Evolutionary conservation across 2,888 invertebrate species (phyloP), one percentile per base, ranked within the genome.

Genomic region (Crepidodera aurea): DNA sequence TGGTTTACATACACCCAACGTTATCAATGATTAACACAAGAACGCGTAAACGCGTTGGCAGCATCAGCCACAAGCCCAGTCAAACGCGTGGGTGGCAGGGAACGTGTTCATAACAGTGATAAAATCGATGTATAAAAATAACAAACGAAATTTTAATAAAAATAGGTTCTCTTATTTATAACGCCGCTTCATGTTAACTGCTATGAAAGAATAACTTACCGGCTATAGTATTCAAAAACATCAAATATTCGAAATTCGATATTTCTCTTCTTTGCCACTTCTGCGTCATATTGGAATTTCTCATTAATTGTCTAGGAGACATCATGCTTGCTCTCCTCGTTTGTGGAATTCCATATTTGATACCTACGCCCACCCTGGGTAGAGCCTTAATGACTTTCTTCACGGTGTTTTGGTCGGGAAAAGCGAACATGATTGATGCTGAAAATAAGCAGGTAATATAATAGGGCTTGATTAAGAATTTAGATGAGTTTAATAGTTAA

Each of bases 221-320:
- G 64, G 99, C 98, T 70, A 99, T 98, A 13, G 99, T 99, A 82
- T 99, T 99, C 71, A 99, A 89, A 85, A 99, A 99, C 98, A 99
- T 99, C 74, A 99, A 88, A 82, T 99, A 99, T 84, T 99, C 99
- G 83, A 99, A 99, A 84, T 99, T 99, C 66, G 98, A 97, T 75
- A 99, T 98, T 83, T 99, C 99, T 42, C 99, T 86, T 18, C 98
- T 87, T 82, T 98, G 98, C 99, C 99, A 99, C 82, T 97, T 95
- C 83, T 97, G 96, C 48, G 98, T 98, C 99, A 99, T 99, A 83
- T 98, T 98, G 18, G 98, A 98, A 84, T 96, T 94, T 76, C 98
- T 90, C 94, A 98, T 99, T 74, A 99, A 87, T 82, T 99, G 98
- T 10, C 98, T 89, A 0, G 99, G 97, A 1, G 98, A 94, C 94